Evolutionary conservation across 53 echinoderm and acorn worm species (phyloP), one percentile per base, ranked within the genome.

Genomic region (Pentamera pediparva): DNA sequence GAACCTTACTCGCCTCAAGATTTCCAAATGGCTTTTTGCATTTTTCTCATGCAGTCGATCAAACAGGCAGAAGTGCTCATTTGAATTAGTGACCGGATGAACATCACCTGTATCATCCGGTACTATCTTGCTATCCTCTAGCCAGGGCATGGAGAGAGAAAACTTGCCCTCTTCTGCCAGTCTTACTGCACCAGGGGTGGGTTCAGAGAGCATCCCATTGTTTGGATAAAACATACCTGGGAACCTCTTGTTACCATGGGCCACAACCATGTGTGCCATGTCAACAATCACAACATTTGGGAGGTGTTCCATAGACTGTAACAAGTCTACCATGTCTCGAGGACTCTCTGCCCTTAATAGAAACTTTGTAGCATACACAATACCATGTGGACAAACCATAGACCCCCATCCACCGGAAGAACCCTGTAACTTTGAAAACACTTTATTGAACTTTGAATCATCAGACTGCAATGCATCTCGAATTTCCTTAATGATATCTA

Each of bases 231-330:
- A 74, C 75, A 30, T 70, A 18, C 24, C 38, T 17, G 56, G 56
- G 25, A 56, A 55, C 25, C 75, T 55, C 26, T 56, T 55, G 37
- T 74, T 74, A 2, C 57, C 57, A 35, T 74, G 75, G 3, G 75
- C 37, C 4, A 55, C 75, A 34, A 74, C 57, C 56, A 74, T 56
- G 21, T 74, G 33, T 3, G 75, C 74, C 58, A 74, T 74, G 21
- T 74, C 58, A 8, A 74, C 75, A 35, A 74, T 56, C 0, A 74
- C 75, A 22, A 56, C 38, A 74, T 74, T 74, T 5, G 75, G 58
- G 3, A 56, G 3, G 25, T 74, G 13, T 57, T 74, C 28, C 55
- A 74, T 74, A 17, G 75, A 74, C 29, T 36, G 22, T 35, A 74
- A 2, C 17, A 73, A 28, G 37, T 74, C 75, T 7, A 74, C 26